These are phyloP conservation scores for Drosophila miranda DNA, from an alignment of 1,140 invertebrate species.

Conservation along the genomic window DNA sequence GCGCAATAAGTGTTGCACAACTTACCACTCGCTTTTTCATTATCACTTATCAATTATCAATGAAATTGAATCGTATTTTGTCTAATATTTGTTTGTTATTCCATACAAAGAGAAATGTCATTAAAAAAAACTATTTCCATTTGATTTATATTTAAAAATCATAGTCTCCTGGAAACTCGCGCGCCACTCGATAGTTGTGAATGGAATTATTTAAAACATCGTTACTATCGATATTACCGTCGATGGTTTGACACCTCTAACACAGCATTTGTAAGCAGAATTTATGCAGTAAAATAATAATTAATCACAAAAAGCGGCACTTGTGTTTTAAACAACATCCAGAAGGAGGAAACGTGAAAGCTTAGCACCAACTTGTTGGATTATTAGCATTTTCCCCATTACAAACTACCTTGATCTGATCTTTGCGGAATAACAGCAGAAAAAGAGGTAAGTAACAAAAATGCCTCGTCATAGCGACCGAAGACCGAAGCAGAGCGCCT, in stretches of 20 bases:
- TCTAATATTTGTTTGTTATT: neutral
- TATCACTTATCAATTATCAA: too few species aligned
- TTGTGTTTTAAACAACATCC: conserved; percentile 11
- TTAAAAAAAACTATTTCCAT: neutral
- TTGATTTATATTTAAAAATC: conserved; percentile 38
- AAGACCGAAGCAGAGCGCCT: neutral
- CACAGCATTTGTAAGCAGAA: conserved; percentile 77
- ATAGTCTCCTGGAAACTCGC: conserved; percentile 6
- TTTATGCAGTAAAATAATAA: conserved; percentile 53
- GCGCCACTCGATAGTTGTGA: neutral
- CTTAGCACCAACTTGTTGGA: neutral
- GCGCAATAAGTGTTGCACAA: conserved; percentile 12
- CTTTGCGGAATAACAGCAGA: conserved; percentile 4
- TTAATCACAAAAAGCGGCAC: conserved; percentile 29
- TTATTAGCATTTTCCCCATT: conserved; percentile 1
- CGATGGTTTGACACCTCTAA: conserved; percentile 47
- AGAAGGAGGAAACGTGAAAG: conserved; percentile 1
- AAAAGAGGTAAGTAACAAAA: conserved; percentile 58
- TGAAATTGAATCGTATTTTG: too few species aligned
- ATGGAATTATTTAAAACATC: too few species aligned
- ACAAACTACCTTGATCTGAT: conserved; percentile 11
- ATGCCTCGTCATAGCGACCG: conserved; percentile 59
- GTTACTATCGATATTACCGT: too few species aligned
- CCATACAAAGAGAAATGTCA: too few species aligned
- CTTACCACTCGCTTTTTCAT: neutral